Evolutionary conservation across 1,140 invertebrate genomes (phyloP).

Genomic region (Hyles vespertilio): DNA sequence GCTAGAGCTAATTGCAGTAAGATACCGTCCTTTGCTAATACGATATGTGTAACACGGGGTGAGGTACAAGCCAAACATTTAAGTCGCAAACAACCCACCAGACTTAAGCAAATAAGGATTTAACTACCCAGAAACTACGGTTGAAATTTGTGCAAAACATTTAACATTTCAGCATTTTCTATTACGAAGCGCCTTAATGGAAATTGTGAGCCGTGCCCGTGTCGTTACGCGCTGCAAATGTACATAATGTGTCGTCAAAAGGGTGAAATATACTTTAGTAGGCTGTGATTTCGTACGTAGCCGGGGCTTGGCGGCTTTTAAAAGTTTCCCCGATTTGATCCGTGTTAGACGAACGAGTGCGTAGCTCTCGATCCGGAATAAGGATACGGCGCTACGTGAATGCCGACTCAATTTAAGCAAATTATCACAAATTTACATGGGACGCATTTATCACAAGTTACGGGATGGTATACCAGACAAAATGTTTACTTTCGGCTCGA

Average conservation of each 20-base stretch:
- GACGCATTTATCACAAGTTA: no score
- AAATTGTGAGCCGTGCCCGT: constrained; percentile 71
- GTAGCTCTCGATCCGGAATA: background rate
- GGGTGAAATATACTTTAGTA: constrained; percentile 71
- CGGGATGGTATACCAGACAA: no score
- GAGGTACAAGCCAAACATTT: constrained; percentile 29
- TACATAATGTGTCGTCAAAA: constrained; percentile 73
- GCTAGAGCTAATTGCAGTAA: constrained; percentile 69
- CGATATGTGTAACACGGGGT: constrained; percentile 68
- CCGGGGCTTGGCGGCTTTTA: constrained; percentile 53
- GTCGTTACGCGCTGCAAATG: constrained; percentile 71
- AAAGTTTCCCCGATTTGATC: constrained; percentile 46
- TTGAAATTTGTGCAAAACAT: constrained; percentile 26
- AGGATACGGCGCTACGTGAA: background rate
- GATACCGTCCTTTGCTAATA: constrained; percentile 71
- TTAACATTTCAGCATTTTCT: constrained; percentile 44
- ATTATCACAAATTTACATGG: no score
- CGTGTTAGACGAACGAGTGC: constrained; percentile 24
- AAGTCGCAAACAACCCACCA: constrained; percentile 31
- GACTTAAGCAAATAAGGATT: constrained; percentile 13
- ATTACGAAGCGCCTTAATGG: constrained; percentile 51
- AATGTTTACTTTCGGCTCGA: no score
- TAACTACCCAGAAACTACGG: constrained; percentile 31
- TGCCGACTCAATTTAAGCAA: no score
- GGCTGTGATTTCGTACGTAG: constrained; percentile 60